A percentile compares a stretch with the other conserved stretches of the same genome.
Conservation (phyloP, 2,797 vertebrate genomes). For the Rhadinocentrus ornatus region DNA sequence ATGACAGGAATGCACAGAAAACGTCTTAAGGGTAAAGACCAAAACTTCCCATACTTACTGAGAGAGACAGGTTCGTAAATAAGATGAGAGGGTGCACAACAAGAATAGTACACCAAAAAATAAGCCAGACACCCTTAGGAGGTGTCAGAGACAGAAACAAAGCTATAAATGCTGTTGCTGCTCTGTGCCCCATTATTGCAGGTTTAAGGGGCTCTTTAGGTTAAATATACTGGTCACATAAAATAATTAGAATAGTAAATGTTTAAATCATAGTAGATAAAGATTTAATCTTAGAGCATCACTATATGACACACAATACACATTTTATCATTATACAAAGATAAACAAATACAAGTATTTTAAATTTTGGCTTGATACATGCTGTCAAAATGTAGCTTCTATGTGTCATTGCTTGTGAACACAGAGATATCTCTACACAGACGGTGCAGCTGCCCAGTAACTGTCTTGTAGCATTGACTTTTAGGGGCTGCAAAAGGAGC, state of each 20-base stretch:
- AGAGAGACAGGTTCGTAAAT: background rate
- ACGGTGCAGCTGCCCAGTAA: constrained; percentile 64
- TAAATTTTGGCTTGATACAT: constrained; percentile 5
- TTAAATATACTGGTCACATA: background rate
- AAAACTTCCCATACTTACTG: constrained; percentile 1
- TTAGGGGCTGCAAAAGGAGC: constrained; percentile 64
- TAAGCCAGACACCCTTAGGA: background rate
- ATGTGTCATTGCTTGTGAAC: background rate
- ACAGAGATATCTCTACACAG: constrained; percentile 8
- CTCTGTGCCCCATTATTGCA: background rate
- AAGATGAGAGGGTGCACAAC: background rate
- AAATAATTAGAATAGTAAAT: background rate
- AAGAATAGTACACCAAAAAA: constrained; percentile 10
- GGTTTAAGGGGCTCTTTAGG: background rate
- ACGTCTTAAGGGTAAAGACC: background rate
- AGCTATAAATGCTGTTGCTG: background rate
- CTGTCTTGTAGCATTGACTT: constrained; percentile 68
- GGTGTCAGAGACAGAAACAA: background rate
- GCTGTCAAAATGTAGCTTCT: background rate
- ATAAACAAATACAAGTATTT: too few species aligned
- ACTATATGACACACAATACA: background rate
- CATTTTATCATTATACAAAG: background rate
- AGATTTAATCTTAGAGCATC: background rate
- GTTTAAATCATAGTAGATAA: background rate
- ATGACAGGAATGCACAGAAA: background rate